Conservation (phyloP, 1,140 invertebrate genomes). For the Acromyrmex heyeri region DNA sequence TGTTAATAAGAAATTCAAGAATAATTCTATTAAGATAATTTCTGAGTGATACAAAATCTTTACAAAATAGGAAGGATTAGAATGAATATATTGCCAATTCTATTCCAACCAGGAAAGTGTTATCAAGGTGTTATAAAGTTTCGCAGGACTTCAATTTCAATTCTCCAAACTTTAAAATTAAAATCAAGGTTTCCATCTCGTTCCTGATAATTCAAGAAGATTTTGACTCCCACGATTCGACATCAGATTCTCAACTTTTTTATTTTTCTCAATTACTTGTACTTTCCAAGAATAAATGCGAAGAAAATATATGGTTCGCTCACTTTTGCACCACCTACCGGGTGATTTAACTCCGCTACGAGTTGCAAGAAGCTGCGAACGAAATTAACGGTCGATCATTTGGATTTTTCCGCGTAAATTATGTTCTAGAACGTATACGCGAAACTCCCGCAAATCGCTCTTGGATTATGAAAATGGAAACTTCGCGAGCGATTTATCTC, state of each 20-base stretch:
- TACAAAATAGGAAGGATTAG: background rate
- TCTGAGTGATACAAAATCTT: background rate
- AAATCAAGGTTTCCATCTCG: constrained; percentile 43
- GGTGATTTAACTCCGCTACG: constrained; percentile 47
- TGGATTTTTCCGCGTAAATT: constrained; percentile 59
- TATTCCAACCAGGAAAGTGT: constrained; percentile 10
- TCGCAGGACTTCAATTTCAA: constrained; percentile 34
- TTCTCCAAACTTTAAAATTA: constrained; percentile 57
- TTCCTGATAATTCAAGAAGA: constrained; percentile 29
- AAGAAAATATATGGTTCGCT: constrained; percentile 19
- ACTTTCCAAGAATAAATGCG: constrained; percentile 12
- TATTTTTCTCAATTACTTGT: constrained; percentile 12
- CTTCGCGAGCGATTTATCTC: constrained; percentile 53
- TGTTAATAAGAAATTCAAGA: background rate
- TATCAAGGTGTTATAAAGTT: constrained; percentile 14
- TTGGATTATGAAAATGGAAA: constrained; percentile 62
- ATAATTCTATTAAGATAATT: constrained; percentile 11
- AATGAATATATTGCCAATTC: background rate
- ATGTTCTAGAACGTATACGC: constrained; percentile 10
- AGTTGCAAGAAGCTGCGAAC: constrained; percentile 44
- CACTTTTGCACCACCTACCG: constrained; percentile 11
- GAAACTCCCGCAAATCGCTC: constrained; percentile 56
- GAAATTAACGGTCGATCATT: constrained; percentile 62
- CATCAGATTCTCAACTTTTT: constrained; percentile 16
- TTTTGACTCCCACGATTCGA: constrained; percentile 18